phyloP scores from a whole-genome alignment of 2,113 vertebrate species.

The Puntigrus tetrazona region DNA sequence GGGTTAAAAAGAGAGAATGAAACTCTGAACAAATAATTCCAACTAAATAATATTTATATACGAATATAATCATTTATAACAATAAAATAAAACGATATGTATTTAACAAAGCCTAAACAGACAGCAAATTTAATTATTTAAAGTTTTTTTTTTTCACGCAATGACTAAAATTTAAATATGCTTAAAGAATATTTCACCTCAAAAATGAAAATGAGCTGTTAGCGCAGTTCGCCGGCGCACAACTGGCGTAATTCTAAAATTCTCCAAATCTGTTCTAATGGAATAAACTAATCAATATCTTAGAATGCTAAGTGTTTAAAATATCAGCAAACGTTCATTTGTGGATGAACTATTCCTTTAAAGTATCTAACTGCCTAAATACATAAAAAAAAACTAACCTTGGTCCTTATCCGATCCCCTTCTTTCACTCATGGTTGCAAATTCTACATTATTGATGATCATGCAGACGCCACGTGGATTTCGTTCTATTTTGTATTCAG shows the following conservation, averaged over 20 bases:
- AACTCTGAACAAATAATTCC: background rate
- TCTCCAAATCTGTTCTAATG: no score
- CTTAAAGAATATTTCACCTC: background rate
- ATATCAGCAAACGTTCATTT: background rate
- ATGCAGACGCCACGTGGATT: conserved; percentile 66
- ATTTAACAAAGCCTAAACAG: no score
- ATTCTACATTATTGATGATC: conserved; percentile 69
- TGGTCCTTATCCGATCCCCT: conserved; percentile 61
- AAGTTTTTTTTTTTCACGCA: background rate
- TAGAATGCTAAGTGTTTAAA: background rate
- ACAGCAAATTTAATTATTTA: no score
- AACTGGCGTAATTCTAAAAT: no score
- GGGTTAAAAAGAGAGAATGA: background rate
- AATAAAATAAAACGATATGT: no score
- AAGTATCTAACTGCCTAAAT: background rate
- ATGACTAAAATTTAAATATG: background rate
- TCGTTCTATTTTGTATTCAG: conserved; percentile 57
- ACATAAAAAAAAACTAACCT: conserved; percentile 54
- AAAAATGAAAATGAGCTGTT: background rate
- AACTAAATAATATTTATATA: background rate
- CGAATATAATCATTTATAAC: no score
- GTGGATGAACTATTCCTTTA: background rate
- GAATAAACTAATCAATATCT: background rate
- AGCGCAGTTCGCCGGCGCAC: no score
- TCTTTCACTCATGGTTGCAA: background rate